These are phyloP conservation scores for Circaetus cinerascens DNA, from an alignment of 2,113 vertebrate species.

Conservation along the genomic window DNA sequence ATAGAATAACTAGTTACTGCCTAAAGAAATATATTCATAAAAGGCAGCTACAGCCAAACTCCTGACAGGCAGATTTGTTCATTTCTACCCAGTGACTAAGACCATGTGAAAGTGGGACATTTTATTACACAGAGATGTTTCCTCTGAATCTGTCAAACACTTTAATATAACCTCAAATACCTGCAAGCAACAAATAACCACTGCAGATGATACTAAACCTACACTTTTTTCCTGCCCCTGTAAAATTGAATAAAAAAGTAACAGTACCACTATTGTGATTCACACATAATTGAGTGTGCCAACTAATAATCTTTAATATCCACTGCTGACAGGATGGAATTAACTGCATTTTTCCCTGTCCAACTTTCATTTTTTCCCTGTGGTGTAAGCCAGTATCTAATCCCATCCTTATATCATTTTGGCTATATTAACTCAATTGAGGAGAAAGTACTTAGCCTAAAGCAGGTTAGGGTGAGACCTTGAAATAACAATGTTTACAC, in stretches of 20 bases:
- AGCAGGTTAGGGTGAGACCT: constrained; percentile 47
- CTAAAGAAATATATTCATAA: background rate
- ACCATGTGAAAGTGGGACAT: background rate
- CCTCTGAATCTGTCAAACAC: background rate
- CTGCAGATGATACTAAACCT: constrained; percentile 68
- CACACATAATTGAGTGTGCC: constrained; percentile 75
- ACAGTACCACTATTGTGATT: constrained; percentile 92
- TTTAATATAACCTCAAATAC: background rate
- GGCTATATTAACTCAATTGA: constrained; percentile 69
- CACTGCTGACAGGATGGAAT: constrained; percentile 98
- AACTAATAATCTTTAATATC: constrained; percentile 93
- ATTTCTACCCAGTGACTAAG: background rate
- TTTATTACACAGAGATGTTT: background rate
- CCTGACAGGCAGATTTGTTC: background rate
- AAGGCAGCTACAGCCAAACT: background rate
- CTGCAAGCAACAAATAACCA: constrained; percentile 34
- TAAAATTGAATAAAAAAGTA: constrained; percentile 82
- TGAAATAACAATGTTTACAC: constrained; percentile 56
- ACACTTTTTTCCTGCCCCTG: constrained; percentile 68
- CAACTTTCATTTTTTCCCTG: constrained; percentile 76
- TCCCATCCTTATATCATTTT: constrained; percentile 78
- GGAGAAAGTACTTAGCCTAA: constrained; percentile 59
- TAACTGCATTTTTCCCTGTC: constrained; percentile 83
- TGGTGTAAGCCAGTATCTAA: constrained; percentile 83
- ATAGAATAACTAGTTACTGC: background rate